Conservation (phyloP, 1,140 invertebrate species). For the Eriocheir sinensis region DNA sequence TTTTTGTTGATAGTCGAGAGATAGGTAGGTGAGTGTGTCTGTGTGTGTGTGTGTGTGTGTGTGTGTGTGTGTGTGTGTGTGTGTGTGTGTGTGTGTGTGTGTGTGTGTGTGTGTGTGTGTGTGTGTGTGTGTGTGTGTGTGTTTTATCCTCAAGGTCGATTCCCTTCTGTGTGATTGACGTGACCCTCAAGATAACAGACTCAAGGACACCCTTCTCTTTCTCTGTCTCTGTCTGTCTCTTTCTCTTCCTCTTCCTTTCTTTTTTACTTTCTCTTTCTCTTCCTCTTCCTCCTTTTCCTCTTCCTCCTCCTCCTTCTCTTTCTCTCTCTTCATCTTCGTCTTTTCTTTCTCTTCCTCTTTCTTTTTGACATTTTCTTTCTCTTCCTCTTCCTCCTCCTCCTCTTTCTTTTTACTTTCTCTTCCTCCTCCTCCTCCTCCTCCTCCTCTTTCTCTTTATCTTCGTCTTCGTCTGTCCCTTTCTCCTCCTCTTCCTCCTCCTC, state of each 20-base stretch:
- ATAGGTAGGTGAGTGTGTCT: not conserved
- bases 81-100: not conserved
- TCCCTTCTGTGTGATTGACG: too few relatives aligned
- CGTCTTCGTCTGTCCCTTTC: too few relatives aligned
- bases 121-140: not conserved
- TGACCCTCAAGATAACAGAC: not conserved
- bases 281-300: too few relatives aligned
- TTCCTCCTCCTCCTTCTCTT: too few relatives aligned
- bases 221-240: not conserved
- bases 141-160: too few relatives aligned
- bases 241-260: not conserved
- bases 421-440: too few relatives aligned
- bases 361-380: not conserved
- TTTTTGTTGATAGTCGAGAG: not conserved
- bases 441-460: too few relatives aligned
- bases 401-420: not conserved
- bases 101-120: constrained; percentile 4
- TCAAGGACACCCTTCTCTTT: not conserved
- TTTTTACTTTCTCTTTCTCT: too few relatives aligned
- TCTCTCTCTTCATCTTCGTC: not conserved
- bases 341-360: too few relatives aligned
- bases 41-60: too few relatives aligned
- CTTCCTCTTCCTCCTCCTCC: constrained; percentile 9
- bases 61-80: too few relatives aligned
- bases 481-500: too few relatives aligned